Evolutionary conservation across 1,140 invertebrate genomes (phyloP), one percentile per base, ranked within the genome.

Genomic region (Bicyclus anynana): DNA sequence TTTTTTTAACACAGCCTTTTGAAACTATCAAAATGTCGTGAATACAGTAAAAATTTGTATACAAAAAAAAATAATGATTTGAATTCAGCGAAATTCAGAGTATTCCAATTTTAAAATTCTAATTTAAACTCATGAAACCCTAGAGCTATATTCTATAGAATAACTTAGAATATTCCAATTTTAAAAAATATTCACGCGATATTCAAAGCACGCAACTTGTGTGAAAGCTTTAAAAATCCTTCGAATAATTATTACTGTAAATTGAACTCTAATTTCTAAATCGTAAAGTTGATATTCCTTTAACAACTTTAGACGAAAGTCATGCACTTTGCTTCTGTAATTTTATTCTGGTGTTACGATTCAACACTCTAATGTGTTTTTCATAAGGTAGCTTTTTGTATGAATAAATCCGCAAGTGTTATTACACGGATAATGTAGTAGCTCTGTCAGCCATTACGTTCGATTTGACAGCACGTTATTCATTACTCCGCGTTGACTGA

Each of bases 401-500:
- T 51, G 13, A 37, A 51, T 21, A 35, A 20, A 17, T 51, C 37
- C n/a, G 17, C 21, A 44, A 35, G 21, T 59, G 35, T 47, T 51
- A 37, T 55, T 50, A 27, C 23, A 26, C 54, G 20, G 47, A 44
- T 57, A 57, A 57, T 57, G 55, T 51, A 58, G 55, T 58, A 58
- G 55, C 55, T 12, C 23, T 53, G 42, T 53, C 57, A 29, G 40
- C 14, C 51, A 53, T 59, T 59, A 52, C 51, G 57, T 53, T 59
- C 35, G 16, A 58, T 51, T 49, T 53, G 44, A 59, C 50, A 53
- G 42, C 16, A 37, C 51, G 42, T 42, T 27, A 59, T 59, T 48
- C 57, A 53, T 59, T 59, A 59, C 57, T 23, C 23, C 16, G 10
- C 50, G 38, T 38, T 40, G 42, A 59, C 50, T 59, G 57, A 59